Evolutionary conservation across 1,140 invertebrate genomes (phyloP).

Genomic region (Cardiocondyla obscurior): DNA sequence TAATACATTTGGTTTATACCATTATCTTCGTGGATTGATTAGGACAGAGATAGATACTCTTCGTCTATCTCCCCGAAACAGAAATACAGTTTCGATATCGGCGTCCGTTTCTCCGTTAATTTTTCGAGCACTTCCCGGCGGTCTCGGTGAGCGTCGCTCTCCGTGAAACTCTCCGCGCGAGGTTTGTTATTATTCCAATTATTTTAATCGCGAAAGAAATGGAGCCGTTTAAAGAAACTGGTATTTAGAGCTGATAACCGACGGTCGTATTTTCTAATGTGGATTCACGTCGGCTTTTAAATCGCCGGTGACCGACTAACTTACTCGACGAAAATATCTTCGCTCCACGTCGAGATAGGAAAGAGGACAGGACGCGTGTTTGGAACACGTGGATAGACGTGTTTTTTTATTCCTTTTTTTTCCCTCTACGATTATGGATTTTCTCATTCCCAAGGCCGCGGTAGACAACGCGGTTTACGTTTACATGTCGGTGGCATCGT

Average conservation of each 20-base stretch:
- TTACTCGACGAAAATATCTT: neutral
- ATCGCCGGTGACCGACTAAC: neutral
- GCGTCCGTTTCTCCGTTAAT: neutral
- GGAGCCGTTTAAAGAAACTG: too few relatives aligned
- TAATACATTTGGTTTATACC: slow-evolving; percentile 17
- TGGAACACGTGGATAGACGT: neutral
- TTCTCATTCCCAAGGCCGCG: neutral
- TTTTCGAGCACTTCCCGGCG: too few relatives aligned
- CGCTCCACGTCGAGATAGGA: neutral
- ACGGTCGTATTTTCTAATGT: neutral
- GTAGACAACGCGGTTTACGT: neutral
- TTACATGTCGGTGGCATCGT: neutral
- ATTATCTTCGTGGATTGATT: neutral
- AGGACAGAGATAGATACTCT: neutral
- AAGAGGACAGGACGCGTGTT: neutral
- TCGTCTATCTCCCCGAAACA: neutral
- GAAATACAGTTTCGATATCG: neutral
- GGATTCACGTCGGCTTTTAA: neutral
- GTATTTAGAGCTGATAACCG: neutral
- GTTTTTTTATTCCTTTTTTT: neutral
- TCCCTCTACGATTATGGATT: neutral
- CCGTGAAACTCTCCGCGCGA: neutral
- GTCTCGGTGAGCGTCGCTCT: too few relatives aligned
- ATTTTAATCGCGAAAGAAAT: neutral
- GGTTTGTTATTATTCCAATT: neutral